Conservation (phyloP, 2,888 invertebrate species). For the Spilarctia lutea region DNA sequence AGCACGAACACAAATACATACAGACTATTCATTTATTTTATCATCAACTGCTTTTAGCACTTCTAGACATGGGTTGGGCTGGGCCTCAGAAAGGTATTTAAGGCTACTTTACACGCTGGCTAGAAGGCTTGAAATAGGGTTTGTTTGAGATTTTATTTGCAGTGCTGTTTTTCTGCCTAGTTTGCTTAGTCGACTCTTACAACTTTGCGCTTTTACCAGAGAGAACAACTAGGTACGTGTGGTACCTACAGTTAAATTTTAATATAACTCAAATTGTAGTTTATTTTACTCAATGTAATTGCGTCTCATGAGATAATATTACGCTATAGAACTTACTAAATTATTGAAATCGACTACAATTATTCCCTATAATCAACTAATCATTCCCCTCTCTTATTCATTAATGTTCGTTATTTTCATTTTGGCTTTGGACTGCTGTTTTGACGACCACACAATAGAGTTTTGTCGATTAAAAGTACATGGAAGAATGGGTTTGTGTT, state of each 20-base stretch:
- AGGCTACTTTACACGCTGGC: too few relatives aligned
- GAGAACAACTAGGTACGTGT: background rate
- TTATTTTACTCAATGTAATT: background rate
- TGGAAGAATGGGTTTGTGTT: conserved; percentile 29
- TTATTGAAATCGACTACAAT: background rate
- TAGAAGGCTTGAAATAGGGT: too few relatives aligned
- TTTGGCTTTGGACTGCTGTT: conserved; percentile 45
- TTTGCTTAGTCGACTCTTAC: too few relatives aligned
- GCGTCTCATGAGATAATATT: background rate
- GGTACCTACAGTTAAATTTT: background rate
- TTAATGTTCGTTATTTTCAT: conserved; percentile 41
- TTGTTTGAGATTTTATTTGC: too few relatives aligned
- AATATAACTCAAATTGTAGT: background rate
- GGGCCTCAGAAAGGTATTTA: too few relatives aligned
- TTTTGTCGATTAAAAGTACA: conserved; percentile 44
- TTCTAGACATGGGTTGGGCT: too few relatives aligned
- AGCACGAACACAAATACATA: background rate
- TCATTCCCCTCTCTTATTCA: conserved; percentile 40
- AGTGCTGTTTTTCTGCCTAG: too few relatives aligned
- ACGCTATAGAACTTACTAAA: background rate
- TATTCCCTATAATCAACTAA: conserved; percentile 34
- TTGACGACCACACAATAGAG: conserved; percentile 47
- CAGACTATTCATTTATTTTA: background rate
- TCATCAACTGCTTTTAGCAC: too few relatives aligned
- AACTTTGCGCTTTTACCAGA: background rate